Base-by-base conservation (phyloP, 1,140 invertebrate genomes). In the Saccostrea glomerata region DNA sequence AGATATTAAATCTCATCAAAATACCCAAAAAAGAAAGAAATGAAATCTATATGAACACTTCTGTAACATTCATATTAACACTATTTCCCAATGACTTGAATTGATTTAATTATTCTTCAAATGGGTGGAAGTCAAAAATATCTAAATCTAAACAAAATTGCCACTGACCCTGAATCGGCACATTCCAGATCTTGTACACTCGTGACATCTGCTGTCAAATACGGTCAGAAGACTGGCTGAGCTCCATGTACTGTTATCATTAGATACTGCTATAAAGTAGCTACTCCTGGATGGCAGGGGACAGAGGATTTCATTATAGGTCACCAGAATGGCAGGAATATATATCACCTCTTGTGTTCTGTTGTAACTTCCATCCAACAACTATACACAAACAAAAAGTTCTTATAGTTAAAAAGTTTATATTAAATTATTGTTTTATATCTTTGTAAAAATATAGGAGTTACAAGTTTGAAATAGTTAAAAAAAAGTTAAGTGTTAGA, bases 251-350 rank as follows among this genome's bases (percentile, higher is more conserved):
- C 70, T 40, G 15, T 88, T 89, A 55, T 92, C 88, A 83, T 92
- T 92, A 63, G 86, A 91, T 15, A 92, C 84, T 40, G 86, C 36
- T 5, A 93, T 84, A 13, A 87, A 82, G 89, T 93, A 92, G 84
- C 91, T 92, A 23, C 88, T 87, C 17, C 63, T 87, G 15, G 60
- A 73, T 20, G 90, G 86, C 3, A 82, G 66, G 25, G 73, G 63
- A 85, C 91, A 92, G 15, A 88, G 88, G 0, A 91, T 85, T 63
- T 92, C 91, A 84, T 89, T 91, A 86, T 90, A 91, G 58, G 86
- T 92, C 15, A 93, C 87, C 58, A 92, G 90, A 15, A 89, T 82
- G 56, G 89, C 91, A 86, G 86, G 55, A 13, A 90, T 84, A 25
- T 30, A 89, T 0, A 86, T 84, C 11, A 56, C 55, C 15, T 89